phyloP scores from a whole-genome alignment of 2,113 vertebrate species.

The Recurvirostra avosetta region DNA sequence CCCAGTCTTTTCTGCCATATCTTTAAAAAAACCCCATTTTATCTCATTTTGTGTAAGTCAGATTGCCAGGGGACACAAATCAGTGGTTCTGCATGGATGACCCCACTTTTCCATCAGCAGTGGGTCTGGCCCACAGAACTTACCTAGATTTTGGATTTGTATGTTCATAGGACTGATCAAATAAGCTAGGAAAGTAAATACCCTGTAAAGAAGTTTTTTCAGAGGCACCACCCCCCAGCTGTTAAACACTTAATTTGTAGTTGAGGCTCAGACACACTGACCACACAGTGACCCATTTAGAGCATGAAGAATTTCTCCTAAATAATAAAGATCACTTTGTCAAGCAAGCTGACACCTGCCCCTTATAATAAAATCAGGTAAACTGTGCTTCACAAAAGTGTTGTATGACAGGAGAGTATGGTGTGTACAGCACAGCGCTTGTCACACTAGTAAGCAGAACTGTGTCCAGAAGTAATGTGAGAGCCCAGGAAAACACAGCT shows the following conservation, averaged over 20 bases:
- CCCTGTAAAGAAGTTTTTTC: background rate
- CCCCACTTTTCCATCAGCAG: background rate
- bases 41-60: background rate
- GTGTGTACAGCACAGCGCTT: background rate
- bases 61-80: background rate
- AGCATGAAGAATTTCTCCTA: background rate
- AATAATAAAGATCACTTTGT: background rate
- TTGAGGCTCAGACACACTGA: background rate
- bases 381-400: background rate
- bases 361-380: background rate
- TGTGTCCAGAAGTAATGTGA: background rate
- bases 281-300: background rate
- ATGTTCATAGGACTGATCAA: background rate
- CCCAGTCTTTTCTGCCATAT: background rate
- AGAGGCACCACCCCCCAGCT: accelerated
- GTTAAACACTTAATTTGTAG: background rate
- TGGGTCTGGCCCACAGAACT: background rate
- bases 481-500: background rate
- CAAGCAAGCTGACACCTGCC: background rate
- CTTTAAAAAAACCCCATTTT: background rate
- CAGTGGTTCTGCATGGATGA: background rate
- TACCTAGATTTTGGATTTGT: background rate
- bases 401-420: background rate
- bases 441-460: background rate
- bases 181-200: background rate